Base-by-base conservation (phyloP, 2,888 invertebrate species). In the Argyresthia albistria region DNA sequence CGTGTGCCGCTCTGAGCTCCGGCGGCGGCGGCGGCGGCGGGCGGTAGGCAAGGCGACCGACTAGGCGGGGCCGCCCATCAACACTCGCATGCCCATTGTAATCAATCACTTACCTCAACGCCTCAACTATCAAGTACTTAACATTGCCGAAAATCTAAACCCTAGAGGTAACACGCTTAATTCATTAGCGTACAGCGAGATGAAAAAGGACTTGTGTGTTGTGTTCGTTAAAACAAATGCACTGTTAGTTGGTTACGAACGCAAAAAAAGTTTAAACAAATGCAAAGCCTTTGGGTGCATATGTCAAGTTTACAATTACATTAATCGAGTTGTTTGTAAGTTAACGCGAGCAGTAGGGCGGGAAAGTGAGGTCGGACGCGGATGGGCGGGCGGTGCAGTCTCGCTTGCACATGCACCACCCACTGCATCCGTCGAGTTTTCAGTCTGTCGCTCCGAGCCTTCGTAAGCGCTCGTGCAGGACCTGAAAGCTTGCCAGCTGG, bases 371-470 rank as follows among this genome's bases (percentile, higher is more conserved):
- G 79, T 78, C 81, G 74, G 72, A 76, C 76, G 78, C 73, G 69
- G 79, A 78, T 81, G 84, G 87, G 88, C 81, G 82, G 57, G 78
- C 72, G 61, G 66, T 60, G 83, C 82, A 82, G 82, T 87, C 84
- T 84, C 84, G 80, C 86, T 87, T 84, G 83, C 84, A 81, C 81
- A 70, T 83, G 83, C 83, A 81, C 84, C 82, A 80, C 83, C 87
- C 84, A 73, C 42, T 67, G 59, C 63, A 67, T 67, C 72, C 64
- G 66, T 65, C 67, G 70, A 66, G 69, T 76, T 67, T 79, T 77
- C 83, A 86, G 87, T 86, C 69, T 67, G 73, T 72, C 76, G 59
- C 55, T 60, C 58, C 57, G 67, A 70, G 73, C 66, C 73, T 70
- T 60, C 65, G 66, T 69, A 70, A 62, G 73, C 81, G 84, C 74